These are phyloP conservation scores for Noctua pronuba DNA, from an alignment of 2,888 invertebrate genomes.

Conservation along the genomic window DNA sequence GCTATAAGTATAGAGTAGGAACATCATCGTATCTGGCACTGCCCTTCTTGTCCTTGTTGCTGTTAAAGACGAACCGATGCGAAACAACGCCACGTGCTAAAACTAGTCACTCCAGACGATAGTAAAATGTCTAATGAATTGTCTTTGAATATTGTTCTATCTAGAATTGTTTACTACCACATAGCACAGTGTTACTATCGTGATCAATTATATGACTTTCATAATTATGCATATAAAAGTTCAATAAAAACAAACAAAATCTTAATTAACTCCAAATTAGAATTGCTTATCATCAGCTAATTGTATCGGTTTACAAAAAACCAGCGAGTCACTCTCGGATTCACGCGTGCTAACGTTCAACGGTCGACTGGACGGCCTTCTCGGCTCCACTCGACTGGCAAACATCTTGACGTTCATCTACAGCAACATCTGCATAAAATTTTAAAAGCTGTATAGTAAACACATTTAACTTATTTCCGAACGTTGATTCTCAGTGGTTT, in stretches of 20 bases:
- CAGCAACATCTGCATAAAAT: not conserved
- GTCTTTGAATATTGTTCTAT: not conserved
- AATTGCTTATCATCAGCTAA: slow-evolving; percentile 19
- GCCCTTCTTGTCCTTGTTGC: not conserved
- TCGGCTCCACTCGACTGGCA: slow-evolving; percentile 28
- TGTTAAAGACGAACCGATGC: slow-evolving; percentile 1
- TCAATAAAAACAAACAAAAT: slow-evolving; percentile 1
- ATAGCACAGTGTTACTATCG: not conserved
- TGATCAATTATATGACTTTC: not conserved
- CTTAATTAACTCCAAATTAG: not conserved
- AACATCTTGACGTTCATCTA: slow-evolving; percentile 16
- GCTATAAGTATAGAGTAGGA: not conserved
- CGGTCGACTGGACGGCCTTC: slow-evolving; percentile 18
- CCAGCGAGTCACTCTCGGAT: slow-evolving; percentile 15
- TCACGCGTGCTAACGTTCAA: slow-evolving; percentile 11
- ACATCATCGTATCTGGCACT: not conserved
- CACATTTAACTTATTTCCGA: not conserved
- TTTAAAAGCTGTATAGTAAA: not conserved
- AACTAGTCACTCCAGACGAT: not conserved
- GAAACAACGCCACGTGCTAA: not conserved
- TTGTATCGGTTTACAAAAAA: slow-evolving; percentile 17
- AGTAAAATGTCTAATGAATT: not conserved
- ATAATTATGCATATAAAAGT: not conserved
- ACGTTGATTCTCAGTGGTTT: not conserved
- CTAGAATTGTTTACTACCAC: not conserved